Evolutionary conservation across 2,113 vertebrate genomes (phyloP).

Genomic region (Pungitius pungitius): DNA sequence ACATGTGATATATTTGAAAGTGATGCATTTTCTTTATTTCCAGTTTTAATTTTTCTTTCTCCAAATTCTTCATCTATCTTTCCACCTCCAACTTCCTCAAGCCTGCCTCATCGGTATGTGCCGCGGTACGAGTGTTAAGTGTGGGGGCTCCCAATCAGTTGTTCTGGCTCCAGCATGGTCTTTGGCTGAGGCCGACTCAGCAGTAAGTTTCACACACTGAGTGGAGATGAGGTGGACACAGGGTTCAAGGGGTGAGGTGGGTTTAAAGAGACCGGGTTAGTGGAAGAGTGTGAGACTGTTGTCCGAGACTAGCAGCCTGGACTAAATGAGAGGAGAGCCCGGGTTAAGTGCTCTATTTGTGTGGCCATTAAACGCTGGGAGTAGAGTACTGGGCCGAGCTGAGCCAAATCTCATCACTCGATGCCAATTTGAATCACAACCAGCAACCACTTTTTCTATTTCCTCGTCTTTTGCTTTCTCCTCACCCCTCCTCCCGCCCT

Average conservation of each 20-base stretch:
- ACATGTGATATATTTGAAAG: conserved; percentile 39
- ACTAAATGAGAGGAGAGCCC: conserved; percentile 62
- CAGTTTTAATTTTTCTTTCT: conserved; percentile 39
- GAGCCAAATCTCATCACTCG: conserved; percentile 68
- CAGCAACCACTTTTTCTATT: conserved; percentile 48
- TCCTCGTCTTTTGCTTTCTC: conserved; percentile 40
- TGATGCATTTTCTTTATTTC: conserved; percentile 29
- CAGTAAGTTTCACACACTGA: conserved; percentile 63
- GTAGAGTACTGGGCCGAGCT: conserved; percentile 24
- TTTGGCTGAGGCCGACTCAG: conserved; percentile 47
- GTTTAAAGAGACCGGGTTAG: conserved; percentile 43
- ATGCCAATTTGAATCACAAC: conserved; percentile 72
- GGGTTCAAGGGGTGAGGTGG: conserved; percentile 38
- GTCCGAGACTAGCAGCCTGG: conserved; percentile 49
- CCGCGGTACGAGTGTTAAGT: conserved; percentile 39
- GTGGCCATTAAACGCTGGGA: conserved; percentile 63
- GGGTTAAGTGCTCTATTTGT: conserved; percentile 77
- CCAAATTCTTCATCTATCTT: conserved; percentile 32
- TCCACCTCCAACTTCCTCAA: conserved; percentile 43
- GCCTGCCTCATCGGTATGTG: conserved; percentile 38
- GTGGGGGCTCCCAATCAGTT: conserved; percentile 45
- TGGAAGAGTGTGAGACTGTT: conserved; percentile 65
- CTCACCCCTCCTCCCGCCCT: conserved; percentile 46
- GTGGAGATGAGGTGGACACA: conserved; percentile 39
- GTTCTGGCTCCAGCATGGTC: conserved; percentile 54